Base-by-base conservation (phyloP, 2,113 vertebrate species). In the Callaeas wilsoni region DNA sequence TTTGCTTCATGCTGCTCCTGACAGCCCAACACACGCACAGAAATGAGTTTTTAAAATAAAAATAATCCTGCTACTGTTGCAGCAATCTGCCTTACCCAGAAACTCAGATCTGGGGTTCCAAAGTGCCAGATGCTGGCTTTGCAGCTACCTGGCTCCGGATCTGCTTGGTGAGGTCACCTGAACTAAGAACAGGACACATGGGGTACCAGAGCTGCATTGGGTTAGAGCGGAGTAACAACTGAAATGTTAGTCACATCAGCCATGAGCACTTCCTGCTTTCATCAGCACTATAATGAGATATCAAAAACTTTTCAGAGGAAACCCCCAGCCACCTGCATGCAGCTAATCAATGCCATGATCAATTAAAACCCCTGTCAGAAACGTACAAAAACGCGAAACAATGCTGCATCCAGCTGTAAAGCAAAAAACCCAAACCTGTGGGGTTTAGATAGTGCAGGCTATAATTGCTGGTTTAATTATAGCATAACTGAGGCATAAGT, bases 171-270 rank as follows among this genome's bases (percentile, higher is more conserved):
- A 39, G 41, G 26, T 69, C 68, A 73, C 33, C 57, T 33, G 12
- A 33, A 17, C 0, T 12, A 29, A 33, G 59, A 27, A 29, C 18
- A 52, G 70, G 23, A 11, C 62, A 19, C 16, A 1, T 0, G 1
- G 17, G 26, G 42, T 22, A 35, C 32, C 23, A 27, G 50, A 55
- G 59, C 42, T 65, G 64, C 4, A 17, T 6, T 4, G 5, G 23
- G n/a, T 15, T 17, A 30, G 47, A 1, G 1, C 12, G 26, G n/a
- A 76, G 39, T 19, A 41, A 33, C 18, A 41, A 35, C 30, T 22
- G 65, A 49, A 64, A 50, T 2, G 13, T 33, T 44, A 18, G 37
- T 46, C 0, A 0, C 0, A 0, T 33, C 41, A 84, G 78, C 70
- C 23, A 35, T 0, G 0, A 78, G 74, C 1, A 0, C 69, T 67